Percentiles rank a stretch among this genome's conserved stretches.
Evolutionary conservation across 2,113 vertebrate genomes (phyloP).

Genomic region (Cygnus buccinator): DNA sequence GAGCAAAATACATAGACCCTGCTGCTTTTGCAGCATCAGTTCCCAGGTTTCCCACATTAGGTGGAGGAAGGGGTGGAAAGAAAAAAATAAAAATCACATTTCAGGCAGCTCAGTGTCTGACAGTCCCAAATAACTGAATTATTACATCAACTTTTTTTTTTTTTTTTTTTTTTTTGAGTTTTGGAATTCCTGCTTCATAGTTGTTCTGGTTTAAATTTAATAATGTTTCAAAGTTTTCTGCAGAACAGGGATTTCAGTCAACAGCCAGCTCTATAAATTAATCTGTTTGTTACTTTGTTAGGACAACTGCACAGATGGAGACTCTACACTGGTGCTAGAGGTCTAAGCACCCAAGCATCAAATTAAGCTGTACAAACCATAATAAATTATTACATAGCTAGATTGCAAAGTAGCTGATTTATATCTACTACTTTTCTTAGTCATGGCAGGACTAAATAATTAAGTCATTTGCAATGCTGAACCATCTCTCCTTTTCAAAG

Average conservation of each 20-base stretch:
- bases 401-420: neutral
- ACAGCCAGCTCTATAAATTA: neutral
- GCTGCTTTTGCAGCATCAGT: neutral
- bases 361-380: neutral
- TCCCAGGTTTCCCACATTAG: neutral
- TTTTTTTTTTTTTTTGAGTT: neutral
- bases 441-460: neutral
- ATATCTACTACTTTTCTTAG: neutral
- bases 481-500: neutral
- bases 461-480: neutral
- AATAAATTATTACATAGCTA: neutral
- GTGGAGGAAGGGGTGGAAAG: neutral
- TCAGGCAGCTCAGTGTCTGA: neutral
- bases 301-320: neutral
- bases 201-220: neutral
- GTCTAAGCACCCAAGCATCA: slow-evolving; percentile 11
- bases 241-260: neutral
- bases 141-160: neutral
- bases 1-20: neutral
- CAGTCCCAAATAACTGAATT: neutral
- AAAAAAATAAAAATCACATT: neutral
- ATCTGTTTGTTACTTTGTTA: neutral
- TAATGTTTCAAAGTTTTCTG: neutral
- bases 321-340: neutral
- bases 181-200: neutral